These are phyloP conservation scores for Entomyzon cyanotis DNA, from an alignment of 2,113 vertebrate genomes.

Conservation along the genomic window DNA sequence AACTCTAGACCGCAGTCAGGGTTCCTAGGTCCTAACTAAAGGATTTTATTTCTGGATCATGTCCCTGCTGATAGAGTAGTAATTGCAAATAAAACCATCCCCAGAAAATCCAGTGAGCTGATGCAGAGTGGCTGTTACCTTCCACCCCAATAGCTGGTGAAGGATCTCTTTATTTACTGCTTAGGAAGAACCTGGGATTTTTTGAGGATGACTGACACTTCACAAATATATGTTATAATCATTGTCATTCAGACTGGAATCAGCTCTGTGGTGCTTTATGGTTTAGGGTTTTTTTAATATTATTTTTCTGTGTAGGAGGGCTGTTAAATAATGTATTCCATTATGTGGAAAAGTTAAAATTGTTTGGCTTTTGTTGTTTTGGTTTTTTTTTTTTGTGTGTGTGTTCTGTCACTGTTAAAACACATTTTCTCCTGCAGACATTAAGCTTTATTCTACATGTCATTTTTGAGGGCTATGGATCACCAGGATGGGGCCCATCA, in stretches of 20 bases:
- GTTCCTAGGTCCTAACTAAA: neutral
- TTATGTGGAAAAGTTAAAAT: neutral
- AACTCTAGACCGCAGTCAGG: neutral
- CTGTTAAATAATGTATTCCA: neutral
- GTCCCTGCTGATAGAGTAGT: neutral
- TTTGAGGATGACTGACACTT: neutral
- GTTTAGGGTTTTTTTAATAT: neutral
- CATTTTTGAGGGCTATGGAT: neutral
- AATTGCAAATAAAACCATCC: neutral
- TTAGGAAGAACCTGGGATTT: neutral
- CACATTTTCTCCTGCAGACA: neutral
- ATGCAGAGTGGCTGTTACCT: neutral
- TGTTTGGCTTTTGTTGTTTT: neutral
- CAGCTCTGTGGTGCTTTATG: neutral
- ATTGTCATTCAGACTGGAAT: neutral
- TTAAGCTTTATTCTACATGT: neutral
- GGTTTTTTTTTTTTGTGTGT: neutral
- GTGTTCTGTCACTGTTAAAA: neutral
- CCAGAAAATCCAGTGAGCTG: neutral
- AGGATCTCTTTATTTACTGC: neutral
- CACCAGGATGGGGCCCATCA: rapidly evolving
- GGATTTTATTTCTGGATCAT: neutral
- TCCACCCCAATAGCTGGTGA: neutral
- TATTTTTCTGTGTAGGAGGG: neutral
- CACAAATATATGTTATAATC: neutral